phyloP scores from a whole-genome alignment of 2,888 invertebrate genomes.

The Lampropteryx suffumata region DNA sequence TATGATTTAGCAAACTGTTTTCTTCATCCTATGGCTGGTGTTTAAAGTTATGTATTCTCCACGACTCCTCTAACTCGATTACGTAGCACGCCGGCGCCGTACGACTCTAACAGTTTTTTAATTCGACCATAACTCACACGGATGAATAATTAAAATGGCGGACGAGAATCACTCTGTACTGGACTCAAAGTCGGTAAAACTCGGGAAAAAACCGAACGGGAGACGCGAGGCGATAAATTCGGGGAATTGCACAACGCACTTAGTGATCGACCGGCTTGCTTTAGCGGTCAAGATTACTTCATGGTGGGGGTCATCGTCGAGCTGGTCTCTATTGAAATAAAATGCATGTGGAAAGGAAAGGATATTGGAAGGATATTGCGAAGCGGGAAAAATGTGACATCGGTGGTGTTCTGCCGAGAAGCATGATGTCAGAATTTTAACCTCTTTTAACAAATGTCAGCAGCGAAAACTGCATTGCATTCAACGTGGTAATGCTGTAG shows the following conservation, averaged over 20 bases:
- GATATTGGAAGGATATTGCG: too few species aligned
- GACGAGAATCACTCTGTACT: conserved; percentile 58
- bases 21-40: not conserved
- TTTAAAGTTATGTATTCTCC: conserved; percentile 67
- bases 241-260: conserved; percentile 76
- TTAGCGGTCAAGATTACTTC: conserved; percentile 42
- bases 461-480: too few species aligned
- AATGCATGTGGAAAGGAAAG: conserved; percentile 7
- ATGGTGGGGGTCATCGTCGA: conserved; percentile 34
- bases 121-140: conserved; percentile 83
- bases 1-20: not conserved
- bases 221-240: conserved; percentile 68
- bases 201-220: conserved; percentile 63
- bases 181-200: conserved; percentile 37
- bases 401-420: too few species aligned
- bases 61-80: conserved; percentile 78
- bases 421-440: too few species aligned
- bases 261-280: conserved; percentile 51
- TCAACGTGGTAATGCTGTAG: too few species aligned
- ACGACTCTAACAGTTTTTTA: conserved; percentile 83
- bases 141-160: conserved; percentile 83
- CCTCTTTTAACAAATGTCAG: too few species aligned
- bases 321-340: conserved; percentile 1
- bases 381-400: conserved; percentile 1
- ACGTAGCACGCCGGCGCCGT: conserved; percentile 73